Evolutionary conservation across 1,140 invertebrate species (phyloP), one percentile per base, ranked within the genome.

Genomic region (Orchesella cincta): DNA sequence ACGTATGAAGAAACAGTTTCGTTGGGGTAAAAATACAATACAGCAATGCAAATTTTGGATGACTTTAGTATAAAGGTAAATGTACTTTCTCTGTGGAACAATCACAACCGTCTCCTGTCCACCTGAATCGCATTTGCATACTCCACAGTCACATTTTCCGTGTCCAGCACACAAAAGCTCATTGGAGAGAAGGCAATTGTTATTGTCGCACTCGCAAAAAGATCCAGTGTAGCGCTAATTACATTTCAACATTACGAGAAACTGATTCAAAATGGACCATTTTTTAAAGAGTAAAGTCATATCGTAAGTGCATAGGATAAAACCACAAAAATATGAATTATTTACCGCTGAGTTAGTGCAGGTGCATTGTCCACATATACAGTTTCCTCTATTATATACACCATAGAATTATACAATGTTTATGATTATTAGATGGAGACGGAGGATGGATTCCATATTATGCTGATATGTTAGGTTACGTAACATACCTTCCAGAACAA

Each of bases 121-220:
- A 97, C 90, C 92, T 5, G 88, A 85, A 31, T 90, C 86, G 84
- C 94, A 96, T 28, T 86, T 84, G 86, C 94, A 96, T 54, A 88
- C 34, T n/a, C 93, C 93, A 85, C 94, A 96, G 46, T 89, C 89
- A 81, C 93, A 94, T 71, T 84, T 88, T 54, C 92, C 92, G 82
- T 92, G 39, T 90, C 89, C 92, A 33, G 92, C 93, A 85, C 95
- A 97, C 14, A 96, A 85, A 80, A 89, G 83, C 34, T 92, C 91
- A 84, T 93, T 90, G 85, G 91, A 88, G 79, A 92, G 83, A 95
- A n/a, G 93, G 84, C 96, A 98, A n/a, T 92, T 93, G 84, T 94
- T 97, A 87, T 98, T 95, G 84, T 98, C 94, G 86, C 96, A 98
- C 85, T 98, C 92, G 84, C 97, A 98, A 85, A 89, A 97, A 77